phyloP scores from a whole-genome alignment of 2,113 vertebrate species.

The Chaetura pelagica region DNA sequence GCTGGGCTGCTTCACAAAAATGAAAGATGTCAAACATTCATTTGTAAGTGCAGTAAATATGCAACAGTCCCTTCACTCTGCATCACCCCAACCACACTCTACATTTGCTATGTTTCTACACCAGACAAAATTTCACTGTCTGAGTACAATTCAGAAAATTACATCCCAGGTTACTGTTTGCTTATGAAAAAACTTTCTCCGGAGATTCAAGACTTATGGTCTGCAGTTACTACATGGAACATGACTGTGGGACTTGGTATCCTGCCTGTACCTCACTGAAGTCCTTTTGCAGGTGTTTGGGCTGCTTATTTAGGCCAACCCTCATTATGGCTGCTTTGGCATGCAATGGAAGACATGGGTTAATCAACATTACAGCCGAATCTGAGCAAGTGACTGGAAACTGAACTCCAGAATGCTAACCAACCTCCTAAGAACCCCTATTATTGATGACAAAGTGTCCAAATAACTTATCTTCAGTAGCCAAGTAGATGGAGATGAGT shows the following conservation, averaged over 20 bases:
- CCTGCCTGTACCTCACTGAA: not conserved
- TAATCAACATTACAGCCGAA: not conserved
- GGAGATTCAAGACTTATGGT: not conserved
- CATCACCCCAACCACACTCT: not conserved
- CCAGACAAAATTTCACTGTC: not conserved
- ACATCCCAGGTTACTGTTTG: not conserved
- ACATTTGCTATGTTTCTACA: not conserved
- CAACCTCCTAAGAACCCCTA: not conserved
- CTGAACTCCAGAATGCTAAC: not conserved
- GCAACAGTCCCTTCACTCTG: not conserved
- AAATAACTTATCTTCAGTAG: not conserved
- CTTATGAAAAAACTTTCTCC: rapidly evolving
- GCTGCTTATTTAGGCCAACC: not conserved
- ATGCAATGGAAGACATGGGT: not conserved
- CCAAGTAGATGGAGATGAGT: not conserved
- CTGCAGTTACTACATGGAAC: not conserved
- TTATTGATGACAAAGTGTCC: not conserved
- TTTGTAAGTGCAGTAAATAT: not conserved
- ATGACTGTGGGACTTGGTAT: not conserved
- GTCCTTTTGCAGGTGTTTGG: not conserved
- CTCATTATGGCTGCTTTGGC: not conserved
- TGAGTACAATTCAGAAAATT: not conserved
- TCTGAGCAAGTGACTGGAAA: not conserved
- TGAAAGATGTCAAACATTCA: not conserved
- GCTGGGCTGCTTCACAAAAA: not conserved